phyloP scores from a whole-genome alignment of 2,797 vertebrate genomes.

The Sternotherus odoratus region DNA sequence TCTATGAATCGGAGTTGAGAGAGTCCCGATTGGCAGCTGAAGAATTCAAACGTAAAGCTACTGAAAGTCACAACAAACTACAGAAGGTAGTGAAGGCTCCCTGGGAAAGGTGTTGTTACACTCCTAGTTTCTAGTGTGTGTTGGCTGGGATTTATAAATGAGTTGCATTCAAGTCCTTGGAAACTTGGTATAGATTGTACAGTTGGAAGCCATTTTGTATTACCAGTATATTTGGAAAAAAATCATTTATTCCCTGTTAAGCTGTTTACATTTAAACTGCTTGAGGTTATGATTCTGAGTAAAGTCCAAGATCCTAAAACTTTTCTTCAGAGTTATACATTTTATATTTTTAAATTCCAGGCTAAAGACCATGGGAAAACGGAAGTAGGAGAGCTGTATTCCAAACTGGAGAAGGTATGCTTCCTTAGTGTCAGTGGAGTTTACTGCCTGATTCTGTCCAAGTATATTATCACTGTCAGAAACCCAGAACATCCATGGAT shows the following conservation, averaged over 20 bases:
- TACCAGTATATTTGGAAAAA: background rate
- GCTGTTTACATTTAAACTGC: slow-evolving; percentile 7
- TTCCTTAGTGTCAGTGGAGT: background rate
- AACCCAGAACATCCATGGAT: background rate
- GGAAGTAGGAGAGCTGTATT: slow-evolving; percentile 91
- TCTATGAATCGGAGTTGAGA: slow-evolving; percentile 95
- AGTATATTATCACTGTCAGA: background rate
- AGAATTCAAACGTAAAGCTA: slow-evolving; percentile 94
- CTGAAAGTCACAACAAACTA: slow-evolving; percentile 93
- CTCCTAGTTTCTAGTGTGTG: background rate
- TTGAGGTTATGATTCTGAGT: background rate
- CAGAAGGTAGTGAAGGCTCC: slow-evolving; percentile 88
- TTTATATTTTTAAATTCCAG: slow-evolving; percentile 82
- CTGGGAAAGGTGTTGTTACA: background rate
- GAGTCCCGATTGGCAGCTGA: slow-evolving; percentile 94
- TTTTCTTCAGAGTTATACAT: slow-evolving; percentile 33
- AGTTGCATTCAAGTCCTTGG: background rate
- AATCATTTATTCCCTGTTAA: background rate
- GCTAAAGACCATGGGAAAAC: slow-evolving; percentile 96
- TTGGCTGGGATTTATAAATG: background rate
- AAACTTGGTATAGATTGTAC: background rate
- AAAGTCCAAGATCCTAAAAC: background rate
- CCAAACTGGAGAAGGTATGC: slow-evolving; percentile 94
- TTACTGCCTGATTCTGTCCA: background rate
- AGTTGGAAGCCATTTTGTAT: background rate